Evolutionary conservation across 2,797 vertebrate species (phyloP).

Genomic region (Arrhamphus sclerolepis): DNA sequence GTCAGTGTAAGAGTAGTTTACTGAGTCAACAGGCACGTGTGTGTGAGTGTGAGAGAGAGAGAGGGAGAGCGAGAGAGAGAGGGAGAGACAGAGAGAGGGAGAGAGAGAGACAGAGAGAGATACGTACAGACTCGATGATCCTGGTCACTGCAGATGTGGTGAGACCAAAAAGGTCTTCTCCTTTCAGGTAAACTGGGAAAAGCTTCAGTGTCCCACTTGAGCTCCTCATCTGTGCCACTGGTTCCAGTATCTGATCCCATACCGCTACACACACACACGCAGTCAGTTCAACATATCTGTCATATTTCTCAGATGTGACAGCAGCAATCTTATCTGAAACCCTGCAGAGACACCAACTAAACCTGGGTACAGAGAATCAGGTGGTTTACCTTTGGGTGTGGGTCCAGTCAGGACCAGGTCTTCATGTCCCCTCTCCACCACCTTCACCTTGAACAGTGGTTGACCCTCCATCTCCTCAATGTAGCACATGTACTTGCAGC

Average conservation of each 20-base stretch:
- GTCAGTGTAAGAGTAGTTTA: neutral
- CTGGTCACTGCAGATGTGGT: conserved; percentile 91
- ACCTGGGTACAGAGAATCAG: neutral
- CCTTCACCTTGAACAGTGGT: conserved; percentile 88
- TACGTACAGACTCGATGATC: conserved; percentile 93
- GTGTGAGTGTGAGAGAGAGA: too few species aligned
- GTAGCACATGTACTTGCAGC: conserved; percentile 92
- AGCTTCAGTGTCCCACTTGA: conserved; percentile 89
- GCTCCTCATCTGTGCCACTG: conserved; percentile 84
- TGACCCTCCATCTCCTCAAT: conserved; percentile 86
- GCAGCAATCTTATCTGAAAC: too few species aligned
- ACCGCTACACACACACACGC: conserved; percentile 79
- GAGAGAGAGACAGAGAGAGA: conserved; percentile 8
- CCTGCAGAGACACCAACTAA: too few species aligned
- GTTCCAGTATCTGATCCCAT: conserved; percentile 94
- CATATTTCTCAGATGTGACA: too few species aligned
- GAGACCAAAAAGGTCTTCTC: conserved; percentile 95
- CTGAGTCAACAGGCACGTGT: too few species aligned
- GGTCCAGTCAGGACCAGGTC: conserved; percentile 87
- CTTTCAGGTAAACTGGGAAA: conserved; percentile 91
- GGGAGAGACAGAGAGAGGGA: neutral
- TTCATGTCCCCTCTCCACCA: conserved; percentile 93
- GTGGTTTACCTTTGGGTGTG: conserved; percentile 85
- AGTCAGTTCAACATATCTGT: too few species aligned
- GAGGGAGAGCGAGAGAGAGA: neutral